Evolutionary conservation across 2,113 vertebrate genomes (phyloP), one percentile per base, ranked within the genome.

Genomic region (Oreochromis tanganicae): DNA sequence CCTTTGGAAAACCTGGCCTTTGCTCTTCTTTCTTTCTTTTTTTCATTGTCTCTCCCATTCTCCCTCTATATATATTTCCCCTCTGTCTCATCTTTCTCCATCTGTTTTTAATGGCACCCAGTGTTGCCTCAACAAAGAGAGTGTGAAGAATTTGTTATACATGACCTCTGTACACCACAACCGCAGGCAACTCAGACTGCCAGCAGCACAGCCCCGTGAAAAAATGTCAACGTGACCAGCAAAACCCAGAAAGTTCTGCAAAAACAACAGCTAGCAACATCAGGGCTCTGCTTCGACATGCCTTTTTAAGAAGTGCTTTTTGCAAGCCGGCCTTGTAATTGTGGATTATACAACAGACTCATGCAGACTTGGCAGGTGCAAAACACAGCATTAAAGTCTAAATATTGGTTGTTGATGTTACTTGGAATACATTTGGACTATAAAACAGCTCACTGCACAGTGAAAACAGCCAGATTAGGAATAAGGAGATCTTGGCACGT

Each of bases 71-170:
- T 94, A 84, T 91, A 87, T 91, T 88, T 91, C 89, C 89, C 87
- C 81, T 80, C 84, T 92, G 91, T 93, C 92, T 93, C 89, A 81
- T 94, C 89, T 91, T 90, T 93, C 92, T 85, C 84, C 12, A 82
- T 90, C 90, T 95, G 93, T 95, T 93, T 95, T 94, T 95, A 86
- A 94, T 95, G 92, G 92, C 89, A 91, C 89, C 85, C 91, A 73
- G 89, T 87, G 91, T 92, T 93, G 90, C 92, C 93, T 94, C 93
- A 88, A 94, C 94, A 95, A 92, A 94, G 94, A 94, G 91, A 95
- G 95, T 95, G 96, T 94, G 93, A 96, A 96, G 95, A 95, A 96
- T 96, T 95, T 95, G 95, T 96, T 96, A 92, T 95, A 94, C 93
- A 90, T 93, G 95, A 96, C 95, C 96, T 95, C 92, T 95, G 91